Base-by-base conservation (phyloP, 2,797 vertebrate genomes). In the Sebastolobus altivelis region DNA sequence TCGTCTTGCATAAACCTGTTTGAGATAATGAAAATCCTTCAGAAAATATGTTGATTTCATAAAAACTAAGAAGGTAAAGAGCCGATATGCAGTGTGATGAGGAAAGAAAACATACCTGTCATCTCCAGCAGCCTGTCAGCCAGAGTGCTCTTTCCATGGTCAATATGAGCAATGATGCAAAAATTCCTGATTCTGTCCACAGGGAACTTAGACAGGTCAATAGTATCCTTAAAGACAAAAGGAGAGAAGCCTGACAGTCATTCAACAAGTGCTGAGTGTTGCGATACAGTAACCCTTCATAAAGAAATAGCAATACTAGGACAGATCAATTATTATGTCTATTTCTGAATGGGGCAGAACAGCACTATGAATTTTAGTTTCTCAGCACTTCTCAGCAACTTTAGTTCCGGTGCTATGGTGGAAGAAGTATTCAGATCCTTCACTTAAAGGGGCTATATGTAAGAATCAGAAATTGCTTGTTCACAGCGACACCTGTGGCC, bases 61-160 rank as follows among this genome's bases (percentile, higher is more conserved):
- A 38, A 61, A 56, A 27, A 18, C 6, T 60, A 11, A 65, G 0
- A 6, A 12, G 25, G 1, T 7, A 14, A 38, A 4, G 20, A 27
- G 56, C 59, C 18, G 13, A 52, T 13, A 3, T 5, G 14, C 27
- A 54, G 8, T 16, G 2, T 5, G 8, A 52, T 29, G 49, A 52
- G 49, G 20, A 20, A 4, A 59, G 20, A 9, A 52, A 63, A 77
- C 70, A 9, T 83, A 98, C 99, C 98, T 86, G 99, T 99, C 80
- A 99, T 95, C 91, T 99, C 99, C 87, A 99, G 67, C 18, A 99
- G 91, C 60, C 98, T 95, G 92, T 99, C 99, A 46, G 99, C 98
- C 79, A 99, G 86, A 2, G 99, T 99, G 91, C 98, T 99, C 95
- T 99, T 99, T n/a, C 98, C 98, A 86, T 99, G 98, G 90, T 99